phyloP scores from a whole-genome alignment of 2,113 vertebrate species.

The Sciurus niger region DNA sequence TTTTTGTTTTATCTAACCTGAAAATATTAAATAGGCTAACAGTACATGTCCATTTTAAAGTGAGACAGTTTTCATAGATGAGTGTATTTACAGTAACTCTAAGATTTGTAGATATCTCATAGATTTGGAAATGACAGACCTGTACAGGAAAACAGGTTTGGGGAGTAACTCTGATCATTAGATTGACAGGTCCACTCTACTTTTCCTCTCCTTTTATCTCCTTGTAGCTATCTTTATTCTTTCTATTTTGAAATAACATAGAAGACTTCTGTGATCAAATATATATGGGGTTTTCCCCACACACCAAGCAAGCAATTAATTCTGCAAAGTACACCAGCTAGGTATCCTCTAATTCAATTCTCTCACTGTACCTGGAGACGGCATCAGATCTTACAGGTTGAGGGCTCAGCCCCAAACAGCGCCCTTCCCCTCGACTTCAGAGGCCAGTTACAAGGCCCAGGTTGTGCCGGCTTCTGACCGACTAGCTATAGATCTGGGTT shows the following conservation, averaged over 20 bases:
- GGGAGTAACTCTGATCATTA: background rate
- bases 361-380: background rate
- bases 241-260: background rate
- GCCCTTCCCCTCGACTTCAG: background rate
- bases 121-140: background rate
- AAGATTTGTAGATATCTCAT: background rate
- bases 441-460: background rate
- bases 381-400: background rate
- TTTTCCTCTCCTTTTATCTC: background rate
- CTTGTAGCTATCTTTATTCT: background rate
- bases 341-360: background rate
- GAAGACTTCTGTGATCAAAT: background rate
- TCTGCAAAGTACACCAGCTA: background rate
- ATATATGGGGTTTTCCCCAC: background rate
- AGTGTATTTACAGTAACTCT: background rate
- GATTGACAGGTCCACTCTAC: background rate
- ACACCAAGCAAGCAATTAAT: background rate
- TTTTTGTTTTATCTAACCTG: background rate
- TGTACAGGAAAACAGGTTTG: background rate
- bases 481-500: background rate
- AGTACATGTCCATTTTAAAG: background rate
- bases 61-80: background rate
- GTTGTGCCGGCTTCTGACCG: background rate
- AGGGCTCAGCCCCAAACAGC: background rate
- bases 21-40: background rate